These are phyloP conservation scores for Siphonodentalium dalli DNA, from an alignment of 2,888 invertebrate genomes.

Conservation along the genomic window DNA sequence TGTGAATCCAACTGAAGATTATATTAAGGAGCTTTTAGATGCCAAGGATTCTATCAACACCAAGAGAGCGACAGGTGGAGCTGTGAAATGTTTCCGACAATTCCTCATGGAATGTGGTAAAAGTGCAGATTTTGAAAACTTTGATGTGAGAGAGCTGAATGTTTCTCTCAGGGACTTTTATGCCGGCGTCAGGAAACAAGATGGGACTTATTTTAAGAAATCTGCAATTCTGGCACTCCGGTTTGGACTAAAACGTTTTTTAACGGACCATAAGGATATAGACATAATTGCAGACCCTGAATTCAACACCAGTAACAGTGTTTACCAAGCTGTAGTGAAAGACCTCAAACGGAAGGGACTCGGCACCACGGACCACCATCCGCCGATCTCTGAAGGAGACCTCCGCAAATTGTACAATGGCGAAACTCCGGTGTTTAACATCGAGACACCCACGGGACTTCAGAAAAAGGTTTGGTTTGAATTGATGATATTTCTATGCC, in stretches of 20 bases:
- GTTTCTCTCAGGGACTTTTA: not conserved
- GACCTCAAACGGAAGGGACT: not conserved
- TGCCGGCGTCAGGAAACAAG: not conserved
- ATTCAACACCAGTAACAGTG: not conserved
- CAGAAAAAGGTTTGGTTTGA: slow-evolving; percentile 5
- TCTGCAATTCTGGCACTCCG: not conserved
- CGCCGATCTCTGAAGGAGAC: not conserved
- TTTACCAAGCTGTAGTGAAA: not conserved
- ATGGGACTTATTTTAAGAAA: not conserved
- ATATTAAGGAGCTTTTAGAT: too few relatives aligned
- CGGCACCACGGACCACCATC: not conserved
- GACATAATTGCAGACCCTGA: not conserved
- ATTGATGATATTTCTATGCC: not conserved
- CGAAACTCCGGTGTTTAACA: not conserved
- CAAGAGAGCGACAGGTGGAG: too few relatives aligned
- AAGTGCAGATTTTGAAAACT: not conserved
- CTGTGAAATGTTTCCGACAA: too few relatives aligned
- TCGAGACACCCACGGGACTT: not conserved
- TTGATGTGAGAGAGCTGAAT: not conserved
- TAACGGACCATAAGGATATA: not conserved
- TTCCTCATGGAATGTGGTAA: too few relatives aligned
- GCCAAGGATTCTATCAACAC: too few relatives aligned
- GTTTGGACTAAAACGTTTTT: not conserved
- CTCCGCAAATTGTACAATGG: not conserved
- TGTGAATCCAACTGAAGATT: too few relatives aligned